phyloP scores from a whole-genome alignment of 2,113 vertebrate species.

The Erythrocebus patas region DNA sequence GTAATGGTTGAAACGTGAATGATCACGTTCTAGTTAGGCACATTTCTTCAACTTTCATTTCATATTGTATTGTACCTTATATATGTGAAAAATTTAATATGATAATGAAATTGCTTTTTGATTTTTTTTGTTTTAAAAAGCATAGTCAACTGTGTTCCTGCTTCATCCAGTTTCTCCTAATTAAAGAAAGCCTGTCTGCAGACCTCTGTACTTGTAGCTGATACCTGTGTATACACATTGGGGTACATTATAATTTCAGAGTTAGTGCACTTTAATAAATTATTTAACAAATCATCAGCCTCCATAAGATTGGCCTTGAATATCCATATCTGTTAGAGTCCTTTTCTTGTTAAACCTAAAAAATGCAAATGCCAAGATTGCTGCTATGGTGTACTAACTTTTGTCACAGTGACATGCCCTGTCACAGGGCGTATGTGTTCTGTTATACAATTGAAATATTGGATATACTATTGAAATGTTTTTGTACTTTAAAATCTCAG shows the following conservation, averaged over 20 bases:
- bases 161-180: background rate
- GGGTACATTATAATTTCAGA: background rate
- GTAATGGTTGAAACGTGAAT: background rate
- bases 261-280: background rate
- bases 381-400: background rate
- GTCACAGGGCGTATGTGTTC: background rate
- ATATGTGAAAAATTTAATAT: background rate
- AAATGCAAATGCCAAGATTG: background rate
- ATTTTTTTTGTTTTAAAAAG: background rate
- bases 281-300: background rate
- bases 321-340: background rate
- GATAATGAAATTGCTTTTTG: slow-evolving; percentile 30
- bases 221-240: background rate
- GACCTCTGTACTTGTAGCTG: background rate
- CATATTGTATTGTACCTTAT: background rate
- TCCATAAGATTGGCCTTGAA: background rate
- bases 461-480: background rate
- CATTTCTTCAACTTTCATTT: slow-evolving; percentile 11
- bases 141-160: background rate
- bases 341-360: background rate
- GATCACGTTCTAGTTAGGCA: background rate
- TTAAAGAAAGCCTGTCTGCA: background rate
- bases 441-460: background rate
- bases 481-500: background rate
- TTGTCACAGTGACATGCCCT: background rate